Evolutionary conservation across 2,113 vertebrate species (phyloP).

Genomic region (Antennarius striatus): DNA sequence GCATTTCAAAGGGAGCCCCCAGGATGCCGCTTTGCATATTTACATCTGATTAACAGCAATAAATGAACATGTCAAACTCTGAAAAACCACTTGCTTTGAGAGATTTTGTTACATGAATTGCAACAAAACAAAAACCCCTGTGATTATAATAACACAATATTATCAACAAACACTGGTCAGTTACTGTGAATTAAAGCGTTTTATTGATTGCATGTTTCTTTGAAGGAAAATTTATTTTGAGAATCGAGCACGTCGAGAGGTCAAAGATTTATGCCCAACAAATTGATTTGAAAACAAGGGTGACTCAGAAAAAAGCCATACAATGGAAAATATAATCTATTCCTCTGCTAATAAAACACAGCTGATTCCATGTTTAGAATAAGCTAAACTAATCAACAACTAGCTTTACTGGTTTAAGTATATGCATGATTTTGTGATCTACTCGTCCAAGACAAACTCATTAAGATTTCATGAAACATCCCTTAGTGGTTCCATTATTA

Average conservation of each 20-base stretch:
- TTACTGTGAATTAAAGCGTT: neutral
- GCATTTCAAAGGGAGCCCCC: slow-evolving; percentile 80
- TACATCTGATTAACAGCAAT: slow-evolving; percentile 83
- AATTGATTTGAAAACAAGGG: too few relatives aligned
- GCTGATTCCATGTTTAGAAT: slow-evolving; percentile 10
- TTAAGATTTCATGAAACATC: slow-evolving; percentile 73
- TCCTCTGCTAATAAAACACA: too few relatives aligned
- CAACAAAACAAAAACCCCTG: slow-evolving; percentile 24
- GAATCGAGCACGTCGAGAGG: too few relatives aligned
- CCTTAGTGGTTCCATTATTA: slow-evolving; percentile 73
- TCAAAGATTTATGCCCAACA: too few relatives aligned
- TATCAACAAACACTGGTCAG: too few relatives aligned
- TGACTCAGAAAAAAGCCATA: too few relatives aligned
- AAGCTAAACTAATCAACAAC: slow-evolving; percentile 27
- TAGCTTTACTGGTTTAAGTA: slow-evolving; percentile 38
- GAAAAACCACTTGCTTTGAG: slow-evolving; percentile 60
- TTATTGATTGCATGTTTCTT: neutral
- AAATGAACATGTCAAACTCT: slow-evolving; percentile 80
- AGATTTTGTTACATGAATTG: slow-evolving; percentile 23
- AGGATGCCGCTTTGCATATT: slow-evolving; percentile 81
- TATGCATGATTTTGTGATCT: slow-evolving; percentile 52
- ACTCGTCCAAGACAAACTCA: slow-evolving; percentile 64
- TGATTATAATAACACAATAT: too few relatives aligned
- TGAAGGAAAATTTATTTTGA: too few relatives aligned
- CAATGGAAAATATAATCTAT: too few relatives aligned